These are phyloP conservation scores for Harpalus rubripes DNA, from an alignment of 2,888 invertebrate species.

Conservation along the genomic window DNA sequence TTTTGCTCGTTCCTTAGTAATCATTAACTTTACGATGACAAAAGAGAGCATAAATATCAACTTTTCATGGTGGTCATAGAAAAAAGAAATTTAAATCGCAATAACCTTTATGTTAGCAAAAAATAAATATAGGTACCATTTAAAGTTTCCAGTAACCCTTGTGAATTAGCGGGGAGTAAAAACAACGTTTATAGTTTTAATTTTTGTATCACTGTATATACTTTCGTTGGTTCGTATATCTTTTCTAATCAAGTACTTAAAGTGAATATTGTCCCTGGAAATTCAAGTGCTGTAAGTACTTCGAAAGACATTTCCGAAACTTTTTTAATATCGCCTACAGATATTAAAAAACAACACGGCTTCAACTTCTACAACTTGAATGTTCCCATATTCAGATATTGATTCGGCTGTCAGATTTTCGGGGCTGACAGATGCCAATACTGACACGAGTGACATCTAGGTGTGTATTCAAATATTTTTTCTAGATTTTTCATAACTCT, in stretches of 20 bases:
- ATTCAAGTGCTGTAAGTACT: neutral
- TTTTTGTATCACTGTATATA: neutral
- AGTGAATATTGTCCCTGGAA: neutral
- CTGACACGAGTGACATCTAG: neutral
- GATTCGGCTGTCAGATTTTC: conserved; percentile 1
- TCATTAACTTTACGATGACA: no score
- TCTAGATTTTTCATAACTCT: conserved; percentile 9
- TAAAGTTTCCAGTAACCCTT: no score
- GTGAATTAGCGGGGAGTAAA: no score
- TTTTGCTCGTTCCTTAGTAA: no score
- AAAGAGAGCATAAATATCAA: no score
- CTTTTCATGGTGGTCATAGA: no score
- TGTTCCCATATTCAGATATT: neutral
- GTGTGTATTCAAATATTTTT: conserved; percentile 16
- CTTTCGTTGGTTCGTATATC: neutral
- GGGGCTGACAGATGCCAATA: conserved; percentile 7
- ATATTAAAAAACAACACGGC: conserved; percentile 14
- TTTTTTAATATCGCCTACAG: conserved; percentile 2
- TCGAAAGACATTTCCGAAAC: neutral
- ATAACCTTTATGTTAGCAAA: no score
- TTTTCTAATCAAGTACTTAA: neutral
- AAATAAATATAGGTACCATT: no score
- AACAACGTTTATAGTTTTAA: no score
- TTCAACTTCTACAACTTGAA: neutral
- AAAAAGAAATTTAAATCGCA: no score